Evolutionary conservation across 2,797 vertebrate species (phyloP).

Genomic region (Anguilla pacifica): DNA sequence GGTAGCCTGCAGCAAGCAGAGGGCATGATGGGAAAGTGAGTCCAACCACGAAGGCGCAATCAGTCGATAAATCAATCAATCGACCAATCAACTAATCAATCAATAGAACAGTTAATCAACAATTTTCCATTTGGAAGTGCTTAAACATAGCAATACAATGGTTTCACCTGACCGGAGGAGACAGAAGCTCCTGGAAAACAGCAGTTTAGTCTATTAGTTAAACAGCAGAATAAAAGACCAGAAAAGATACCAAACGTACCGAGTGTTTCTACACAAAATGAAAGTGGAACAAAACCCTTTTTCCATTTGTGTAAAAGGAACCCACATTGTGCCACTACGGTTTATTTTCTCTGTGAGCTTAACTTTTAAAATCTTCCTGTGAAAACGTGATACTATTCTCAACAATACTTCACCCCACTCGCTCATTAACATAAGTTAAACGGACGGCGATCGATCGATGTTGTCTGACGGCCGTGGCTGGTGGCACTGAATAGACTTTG

Average conservation of each 20-base stretch:
- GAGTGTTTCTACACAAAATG: not conserved
- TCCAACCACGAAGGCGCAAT: not conserved
- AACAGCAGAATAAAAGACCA: not conserved
- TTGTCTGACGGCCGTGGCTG: not conserved
- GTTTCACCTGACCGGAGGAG: not conserved
- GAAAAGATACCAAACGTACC: not conserved
- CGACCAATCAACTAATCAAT: not conserved
- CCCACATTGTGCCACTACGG: not conserved
- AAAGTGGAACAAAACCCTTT: not conserved
- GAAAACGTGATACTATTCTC: not conserved
- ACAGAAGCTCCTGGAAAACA: not conserved
- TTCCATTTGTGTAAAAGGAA: not conserved
- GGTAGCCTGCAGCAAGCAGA: constrained; percentile 75
- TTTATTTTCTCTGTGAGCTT: not conserved
- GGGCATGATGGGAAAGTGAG: not conserved
- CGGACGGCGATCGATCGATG: not conserved
- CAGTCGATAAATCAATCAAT: not conserved
- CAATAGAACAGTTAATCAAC: not conserved
- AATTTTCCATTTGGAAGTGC: not conserved
- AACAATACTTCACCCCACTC: not conserved
- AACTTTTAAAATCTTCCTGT: not conserved
- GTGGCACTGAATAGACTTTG: not conserved
- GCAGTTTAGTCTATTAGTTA: not conserved
- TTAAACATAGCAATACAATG: not conserved
- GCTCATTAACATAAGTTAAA: not conserved